Percentiles rank a stretch among this genome's conserved stretches.
These are phyloP conservation scores for Yoshiicerus persimilis DNA, from an alignment of 1,140 invertebrate species.

Conservation along the genomic window DNA sequence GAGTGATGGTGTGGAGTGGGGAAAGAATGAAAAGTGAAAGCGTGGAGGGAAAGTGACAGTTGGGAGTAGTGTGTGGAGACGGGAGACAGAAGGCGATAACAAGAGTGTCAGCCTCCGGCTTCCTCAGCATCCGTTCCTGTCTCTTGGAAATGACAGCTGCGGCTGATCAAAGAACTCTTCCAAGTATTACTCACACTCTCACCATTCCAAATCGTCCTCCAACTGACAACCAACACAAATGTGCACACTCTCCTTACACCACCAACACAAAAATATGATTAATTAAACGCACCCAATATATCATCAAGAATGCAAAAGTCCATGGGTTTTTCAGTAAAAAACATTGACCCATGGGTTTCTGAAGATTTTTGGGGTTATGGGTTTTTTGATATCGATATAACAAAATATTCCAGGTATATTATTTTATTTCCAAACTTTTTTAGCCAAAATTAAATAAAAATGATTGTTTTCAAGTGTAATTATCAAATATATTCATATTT, in stretches of 20 bases:
- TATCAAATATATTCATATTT: too few relatives aligned
- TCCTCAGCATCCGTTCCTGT: slow-evolving; percentile 27
- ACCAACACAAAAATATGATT: background rate
- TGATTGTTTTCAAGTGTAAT: too few relatives aligned
- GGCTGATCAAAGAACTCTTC: slow-evolving; percentile 38
- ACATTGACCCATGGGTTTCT: too few relatives aligned
- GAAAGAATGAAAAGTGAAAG: background rate
- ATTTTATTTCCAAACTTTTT: too few relatives aligned
- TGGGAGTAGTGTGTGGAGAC: background rate
- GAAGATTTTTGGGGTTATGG: too few relatives aligned
- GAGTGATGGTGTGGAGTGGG: background rate
- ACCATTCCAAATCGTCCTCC: background rate
- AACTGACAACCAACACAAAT: background rate
- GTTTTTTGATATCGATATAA: too few relatives aligned
- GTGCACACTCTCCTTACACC: background rate
- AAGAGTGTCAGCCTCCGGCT: slow-evolving; percentile 38
- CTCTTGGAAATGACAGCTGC: slow-evolving; percentile 38
- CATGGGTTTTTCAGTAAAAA: too few relatives aligned
- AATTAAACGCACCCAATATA: too few relatives aligned
- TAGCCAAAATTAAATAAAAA: too few relatives aligned
- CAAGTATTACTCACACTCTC: background rate
- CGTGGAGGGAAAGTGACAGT: background rate
- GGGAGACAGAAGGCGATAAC: background rate
- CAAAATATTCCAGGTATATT: too few relatives aligned
- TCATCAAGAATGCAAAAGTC: too few relatives aligned